These are phyloP conservation scores for Hemichromis elongatus DNA, from an alignment of 2,113 vertebrate species.

Conservation along the genomic window DNA sequence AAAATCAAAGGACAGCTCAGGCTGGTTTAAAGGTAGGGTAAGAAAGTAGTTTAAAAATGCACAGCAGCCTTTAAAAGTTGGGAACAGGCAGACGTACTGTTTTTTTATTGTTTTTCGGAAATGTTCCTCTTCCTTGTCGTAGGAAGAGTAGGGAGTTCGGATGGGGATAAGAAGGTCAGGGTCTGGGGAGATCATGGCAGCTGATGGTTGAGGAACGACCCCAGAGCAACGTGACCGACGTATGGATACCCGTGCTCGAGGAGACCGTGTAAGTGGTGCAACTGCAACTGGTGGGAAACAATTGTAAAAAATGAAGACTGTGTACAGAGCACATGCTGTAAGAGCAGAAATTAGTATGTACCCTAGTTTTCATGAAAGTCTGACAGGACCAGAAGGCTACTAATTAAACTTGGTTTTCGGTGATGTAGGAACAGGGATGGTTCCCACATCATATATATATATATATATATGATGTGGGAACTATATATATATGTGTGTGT, in stretches of 20 bases:
- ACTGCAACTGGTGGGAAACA: constrained; percentile 31
- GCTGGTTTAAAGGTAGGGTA: neutral
- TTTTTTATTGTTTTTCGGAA: constrained; percentile 72
- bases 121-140: constrained; percentile 63
- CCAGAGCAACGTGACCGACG: constrained; percentile 53
- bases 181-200: constrained; percentile 50
- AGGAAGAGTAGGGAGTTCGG: constrained; percentile 45
- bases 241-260: constrained; percentile 50
- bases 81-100: constrained; percentile 51
- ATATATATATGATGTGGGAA: neutral
- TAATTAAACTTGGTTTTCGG: too few relatives aligned
- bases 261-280: constrained; percentile 64
- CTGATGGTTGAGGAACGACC: constrained; percentile 33
- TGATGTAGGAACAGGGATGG: too few relatives aligned
- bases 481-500: neutral
- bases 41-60: neutral
- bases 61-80: neutral
- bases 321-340: neutral
- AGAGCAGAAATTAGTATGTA: neutral
- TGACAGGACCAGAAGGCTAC: neutral
- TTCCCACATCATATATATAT: too few relatives aligned
- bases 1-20: neutral
- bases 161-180: constrained; percentile 73
- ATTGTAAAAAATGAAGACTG: neutral
- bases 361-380: neutral